phyloP scores from a whole-genome alignment of 1,140 invertebrate species.

The Drosophila santomea region DNA sequence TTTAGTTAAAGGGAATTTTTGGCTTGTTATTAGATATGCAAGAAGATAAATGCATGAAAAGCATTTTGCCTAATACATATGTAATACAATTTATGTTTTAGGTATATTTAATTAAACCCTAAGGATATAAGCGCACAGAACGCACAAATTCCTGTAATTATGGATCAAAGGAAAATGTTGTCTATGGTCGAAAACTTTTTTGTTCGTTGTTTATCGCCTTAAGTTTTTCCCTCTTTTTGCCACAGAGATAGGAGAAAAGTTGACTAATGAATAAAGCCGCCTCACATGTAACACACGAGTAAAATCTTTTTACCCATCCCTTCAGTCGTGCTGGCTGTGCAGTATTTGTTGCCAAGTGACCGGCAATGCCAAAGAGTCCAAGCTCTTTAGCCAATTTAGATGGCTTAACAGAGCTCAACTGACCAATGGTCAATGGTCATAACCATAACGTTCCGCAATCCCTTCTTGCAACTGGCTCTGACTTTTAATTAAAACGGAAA shows the following conservation, averaged over 20 bases:
- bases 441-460: conserved; percentile 45
- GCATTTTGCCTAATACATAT: not conserved
- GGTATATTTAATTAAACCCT: not conserved
- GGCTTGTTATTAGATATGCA: too few relatives aligned
- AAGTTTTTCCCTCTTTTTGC: conserved; percentile 4
- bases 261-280: conserved; percentile 55
- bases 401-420: conserved; percentile 67
- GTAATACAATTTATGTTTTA: too few relatives aligned
- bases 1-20: too few relatives aligned
- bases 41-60: too few relatives aligned
- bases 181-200: not conserved
- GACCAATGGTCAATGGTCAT: conserved; percentile 68
- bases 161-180: conserved; percentile 2
- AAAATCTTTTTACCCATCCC: conserved; percentile 10
- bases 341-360: conserved; percentile 68
- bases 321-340: not conserved
- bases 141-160: conserved; percentile 1
- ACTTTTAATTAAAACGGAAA: conserved; percentile 77
- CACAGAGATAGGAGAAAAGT: conserved; percentile 15
- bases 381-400: conserved; percentile 81
- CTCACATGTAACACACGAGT: conserved; percentile 20
- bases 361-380: conserved; percentile 41
- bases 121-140: not conserved
- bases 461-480: conserved; percentile 16
- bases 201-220: conserved; percentile 1